Conservation (phyloP, 2,113 vertebrate genomes). For the Leptocoma aspasia region DNA sequence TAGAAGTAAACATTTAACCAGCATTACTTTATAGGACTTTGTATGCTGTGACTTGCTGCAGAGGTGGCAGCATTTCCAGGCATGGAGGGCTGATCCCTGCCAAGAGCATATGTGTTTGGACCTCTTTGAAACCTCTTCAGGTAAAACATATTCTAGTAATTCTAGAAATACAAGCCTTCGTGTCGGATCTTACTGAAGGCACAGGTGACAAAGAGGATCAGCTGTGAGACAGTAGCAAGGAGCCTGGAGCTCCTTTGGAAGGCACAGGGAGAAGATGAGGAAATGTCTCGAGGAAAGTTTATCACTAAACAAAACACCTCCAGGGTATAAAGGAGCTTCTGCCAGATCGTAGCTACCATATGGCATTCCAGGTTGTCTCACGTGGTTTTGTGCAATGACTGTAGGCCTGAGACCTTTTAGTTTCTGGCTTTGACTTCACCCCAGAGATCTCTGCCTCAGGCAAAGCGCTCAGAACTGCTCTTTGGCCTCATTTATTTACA, state of each 20-base stretch:
- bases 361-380: conserved; percentile 8
- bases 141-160: background rate
- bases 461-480: background rate
- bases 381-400: fast-evolving
- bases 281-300: fast-evolving
- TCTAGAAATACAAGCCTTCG: background rate
- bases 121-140: background rate
- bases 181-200: background rate
- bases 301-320: background rate
- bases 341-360: background rate
- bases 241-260: background rate
- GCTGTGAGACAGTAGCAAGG: background rate
- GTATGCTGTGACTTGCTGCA: background rate
- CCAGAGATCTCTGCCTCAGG: background rate
- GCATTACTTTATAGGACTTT: background rate
- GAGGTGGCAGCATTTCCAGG: background rate
- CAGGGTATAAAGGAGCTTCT: background rate
- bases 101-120: background rate
- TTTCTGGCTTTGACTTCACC: background rate
- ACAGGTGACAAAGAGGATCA: background rate
- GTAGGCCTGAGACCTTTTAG: background rate
- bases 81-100: background rate
- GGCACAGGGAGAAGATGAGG: background rate
- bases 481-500: background rate
- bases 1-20: background rate